A percentile compares a stretch with the other conserved stretches of the same genome.
Evolutionary conservation across 1,140 invertebrate genomes (phyloP).

Genomic region (Nixonia krombeini): DNA sequence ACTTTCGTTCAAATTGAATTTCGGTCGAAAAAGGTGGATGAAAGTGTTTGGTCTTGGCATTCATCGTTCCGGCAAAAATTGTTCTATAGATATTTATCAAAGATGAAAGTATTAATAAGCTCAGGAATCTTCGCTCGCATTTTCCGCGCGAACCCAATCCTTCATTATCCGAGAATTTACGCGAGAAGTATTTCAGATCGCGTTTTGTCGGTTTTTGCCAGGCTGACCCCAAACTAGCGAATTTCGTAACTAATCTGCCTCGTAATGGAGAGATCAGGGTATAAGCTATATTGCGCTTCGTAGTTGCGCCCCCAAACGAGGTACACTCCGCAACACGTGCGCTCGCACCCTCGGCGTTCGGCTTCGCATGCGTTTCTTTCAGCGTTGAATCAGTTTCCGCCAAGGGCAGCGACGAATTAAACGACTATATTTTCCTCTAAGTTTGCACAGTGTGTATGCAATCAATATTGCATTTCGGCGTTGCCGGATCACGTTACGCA

Average conservation of each 20-base stretch:
- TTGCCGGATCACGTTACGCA: constrained; percentile 44
- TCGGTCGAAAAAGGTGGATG: background rate
- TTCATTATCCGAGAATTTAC: too few relatives aligned
- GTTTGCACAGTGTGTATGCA: constrained; percentile 46
- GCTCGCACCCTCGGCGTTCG: constrained; percentile 29
- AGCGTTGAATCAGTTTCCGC: constrained; percentile 43
- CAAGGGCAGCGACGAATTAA: constrained; percentile 48
- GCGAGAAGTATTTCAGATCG: constrained; percentile 49
- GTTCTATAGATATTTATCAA: too few relatives aligned
- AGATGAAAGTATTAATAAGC: too few relatives aligned
- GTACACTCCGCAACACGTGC: constrained; percentile 41
- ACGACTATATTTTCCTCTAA: too few relatives aligned
- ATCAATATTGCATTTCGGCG: constrained; percentile 47
- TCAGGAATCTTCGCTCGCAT: too few relatives aligned
- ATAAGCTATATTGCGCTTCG: constrained; percentile 40
- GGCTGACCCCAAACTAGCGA: constrained; percentile 42
- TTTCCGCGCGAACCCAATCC: too few relatives aligned
- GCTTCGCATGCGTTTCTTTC: constrained; percentile 46
- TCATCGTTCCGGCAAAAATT: too few relatives aligned
- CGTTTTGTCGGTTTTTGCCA: constrained; percentile 57
- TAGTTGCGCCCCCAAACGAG: constrained; percentile 29
- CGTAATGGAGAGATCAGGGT: constrained; percentile 65
- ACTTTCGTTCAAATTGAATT: background rate
- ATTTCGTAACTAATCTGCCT: constrained; percentile 66
- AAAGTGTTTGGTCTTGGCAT: too few relatives aligned